phyloP scores from a whole-genome alignment of 2,888 invertebrate genomes.

The Chrysolina oricalcia region DNA sequence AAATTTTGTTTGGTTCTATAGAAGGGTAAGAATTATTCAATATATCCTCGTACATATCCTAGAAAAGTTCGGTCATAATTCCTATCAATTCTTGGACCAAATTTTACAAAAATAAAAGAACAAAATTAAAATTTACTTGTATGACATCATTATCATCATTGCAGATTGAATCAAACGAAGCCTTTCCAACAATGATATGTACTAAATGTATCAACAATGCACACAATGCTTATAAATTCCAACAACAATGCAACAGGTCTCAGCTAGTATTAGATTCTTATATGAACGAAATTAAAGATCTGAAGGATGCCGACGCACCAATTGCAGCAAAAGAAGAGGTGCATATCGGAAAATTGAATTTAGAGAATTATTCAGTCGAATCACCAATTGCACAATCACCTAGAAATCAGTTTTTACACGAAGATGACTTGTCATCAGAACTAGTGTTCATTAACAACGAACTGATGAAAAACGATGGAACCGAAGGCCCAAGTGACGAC shows the following conservation, averaged over 20 bases:
- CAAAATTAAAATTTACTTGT: not conserved
- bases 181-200: constrained; percentile 49
- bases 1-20: too few relatives aligned
- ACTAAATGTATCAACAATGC: constrained; percentile 49
- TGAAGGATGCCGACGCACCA: constrained; percentile 19
- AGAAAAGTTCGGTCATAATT: too few relatives aligned
- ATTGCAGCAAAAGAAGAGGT: not conserved
- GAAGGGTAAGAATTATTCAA: too few relatives aligned
- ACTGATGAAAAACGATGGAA: constrained; percentile 33
- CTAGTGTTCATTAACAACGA: constrained; percentile 39
- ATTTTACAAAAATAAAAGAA: too few relatives aligned
- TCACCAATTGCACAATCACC: not conserved
- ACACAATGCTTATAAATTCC: constrained; percentile 49
- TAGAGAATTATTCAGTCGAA: not conserved
- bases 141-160: constrained; percentile 24
- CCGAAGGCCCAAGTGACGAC: constrained; percentile 28
- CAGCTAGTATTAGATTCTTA: constrained; percentile 46
- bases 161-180: constrained; percentile 43
- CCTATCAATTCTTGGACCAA: too few relatives aligned
- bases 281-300: constrained; percentile 42
- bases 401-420: constrained; percentile 21
- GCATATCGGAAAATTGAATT: not conserved
- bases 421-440: constrained; percentile 37
- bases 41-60: too few relatives aligned
- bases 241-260: constrained; percentile 48